Evolutionary conservation across 2,797 vertebrate genomes (phyloP), one percentile per base, ranked within the genome.

Genomic region (Helostoma temminkii): DNA sequence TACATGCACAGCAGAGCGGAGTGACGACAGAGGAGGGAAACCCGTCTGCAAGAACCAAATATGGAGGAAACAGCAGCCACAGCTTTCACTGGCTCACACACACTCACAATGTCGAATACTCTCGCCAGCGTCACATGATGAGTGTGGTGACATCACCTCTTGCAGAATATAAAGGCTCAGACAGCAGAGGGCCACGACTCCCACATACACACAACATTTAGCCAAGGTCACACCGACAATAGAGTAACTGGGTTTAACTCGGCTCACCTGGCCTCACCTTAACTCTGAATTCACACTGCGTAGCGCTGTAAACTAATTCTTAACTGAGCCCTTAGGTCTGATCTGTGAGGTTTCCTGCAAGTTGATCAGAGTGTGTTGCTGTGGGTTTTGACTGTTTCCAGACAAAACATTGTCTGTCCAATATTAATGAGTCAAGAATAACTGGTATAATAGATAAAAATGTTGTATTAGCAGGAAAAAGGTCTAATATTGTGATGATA

Each of bases 1-100:
- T 5, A 12, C 30, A 60, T 15, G 34, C 22, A 25, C 11, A 55
- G 59, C 50, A 54, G 32, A 61, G 62, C 54, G 19, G 39, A 30
- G 47, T 41, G 65, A 77, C 28, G 62, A 58, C 66, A 68, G 55
- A 65, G 36, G 64, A 66, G 78, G 76, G 79, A 80, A 76, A 69
- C 63, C 75, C 48, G 57, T 68, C 82, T 76, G 62, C 61, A 45
- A 72, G 48, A 67, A 47, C 88, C 89, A 90, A 90, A 92, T 91
- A 92, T 87, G 88, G 89, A 89, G 82, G 84, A 86, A 89, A 85
- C 52, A 0, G 37, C 60, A 25, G 61, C 42, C 62, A 55, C 42
- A 21, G 55, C 8, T 10, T 37, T 39, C 1, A 18, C 45, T 37
- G 32, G 19, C 34, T 37, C 3, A 12, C 48, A 65, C 49, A 54